phyloP scores from a whole-genome alignment of 2,113 vertebrate genomes.

The Cephalopholis sonnerati region DNA sequence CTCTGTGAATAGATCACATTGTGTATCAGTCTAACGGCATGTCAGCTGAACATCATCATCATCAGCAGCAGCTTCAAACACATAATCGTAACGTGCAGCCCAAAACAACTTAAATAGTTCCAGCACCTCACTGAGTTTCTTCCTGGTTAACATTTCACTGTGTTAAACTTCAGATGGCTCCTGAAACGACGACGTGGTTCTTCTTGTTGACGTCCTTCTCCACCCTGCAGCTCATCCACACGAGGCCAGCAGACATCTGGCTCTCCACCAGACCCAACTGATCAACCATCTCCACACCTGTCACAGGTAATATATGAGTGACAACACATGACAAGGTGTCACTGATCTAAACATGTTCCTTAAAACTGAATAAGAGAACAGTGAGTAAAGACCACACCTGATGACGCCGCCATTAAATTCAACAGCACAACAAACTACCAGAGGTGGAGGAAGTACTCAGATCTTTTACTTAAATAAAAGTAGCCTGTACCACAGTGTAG shows the following conservation, averaged over 20 bases:
- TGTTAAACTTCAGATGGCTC: constrained; percentile 20
- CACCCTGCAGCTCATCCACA: background rate
- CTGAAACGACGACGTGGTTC: background rate
- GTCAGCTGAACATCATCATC: background rate
- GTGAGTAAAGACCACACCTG: too few species aligned
- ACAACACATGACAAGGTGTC: background rate
- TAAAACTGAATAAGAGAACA: background rate
- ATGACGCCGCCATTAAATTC: too few species aligned
- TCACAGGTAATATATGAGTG: background rate
- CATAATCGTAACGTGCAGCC: too few species aligned
- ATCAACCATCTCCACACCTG: background rate
- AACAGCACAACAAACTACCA: too few species aligned
- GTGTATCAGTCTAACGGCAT: background rate
- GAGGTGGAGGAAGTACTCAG: too few species aligned
- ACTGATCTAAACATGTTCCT: too few species aligned
- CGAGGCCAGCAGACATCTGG: background rate
- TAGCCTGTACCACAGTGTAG: too few species aligned
- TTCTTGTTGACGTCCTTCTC: background rate
- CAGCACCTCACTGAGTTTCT: background rate
- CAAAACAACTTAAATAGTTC: too few species aligned
- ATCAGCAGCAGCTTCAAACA: too few species aligned
- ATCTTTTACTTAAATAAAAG: too few species aligned
- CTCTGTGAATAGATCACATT: background rate
- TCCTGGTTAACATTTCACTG: background rate
- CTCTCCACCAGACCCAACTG: background rate